Base-by-base conservation (phyloP, 2,888 invertebrate species). In the Sinopyrophorus schimmeli region DNA sequence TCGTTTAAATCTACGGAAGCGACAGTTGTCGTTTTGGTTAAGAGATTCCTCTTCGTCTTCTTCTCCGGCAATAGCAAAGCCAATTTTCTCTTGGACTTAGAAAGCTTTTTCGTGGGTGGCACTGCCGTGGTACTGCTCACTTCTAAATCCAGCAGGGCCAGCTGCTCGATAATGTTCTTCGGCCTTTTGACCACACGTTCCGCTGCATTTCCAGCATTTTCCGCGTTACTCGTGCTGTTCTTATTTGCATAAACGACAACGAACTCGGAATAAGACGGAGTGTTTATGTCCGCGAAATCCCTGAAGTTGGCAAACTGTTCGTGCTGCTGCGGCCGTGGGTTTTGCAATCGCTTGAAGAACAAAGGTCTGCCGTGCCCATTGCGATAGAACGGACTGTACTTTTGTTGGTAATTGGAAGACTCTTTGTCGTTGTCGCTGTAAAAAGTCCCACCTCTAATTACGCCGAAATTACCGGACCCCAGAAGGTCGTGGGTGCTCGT, bases 271-370 rank as follows among this genome's bases (percentile, higher is more conserved):
- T 87, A 92, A 3, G 87, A 81, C 0, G 90, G 89, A 2, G 89
- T 83, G 53, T 91, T 92, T 41, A 92, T 92, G 62, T 92, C 92
- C 1, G 92, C 92, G 65, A 92, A 92, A 68, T 92, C 92, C 62
- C 89, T 80, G 75, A 92, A 92, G 67, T 92, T 90, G 3, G 90
- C 89, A 65, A 92, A 92, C 65, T 92, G 92, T 63, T 92, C 90
- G 47, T 86, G 82, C 58, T 86, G 84, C 58, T 86, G 84, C 37
- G 87, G 86, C 3, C 85, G 85, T 0, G 88, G 86, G 63, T 89
- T 89, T 1, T 81, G 79, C 57, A 81, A 79, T 14, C 77, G 76
- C 1, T 61, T 59, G 27, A 56, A 64, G 55, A 81, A 81, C 38
- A 73, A 75, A 0, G 88, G 84, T 31, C 88, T 79, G 9, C 86